Evolutionary conservation across 1,140 invertebrate species (phyloP).

Genomic region (Bombus vancouverensis): DNA sequence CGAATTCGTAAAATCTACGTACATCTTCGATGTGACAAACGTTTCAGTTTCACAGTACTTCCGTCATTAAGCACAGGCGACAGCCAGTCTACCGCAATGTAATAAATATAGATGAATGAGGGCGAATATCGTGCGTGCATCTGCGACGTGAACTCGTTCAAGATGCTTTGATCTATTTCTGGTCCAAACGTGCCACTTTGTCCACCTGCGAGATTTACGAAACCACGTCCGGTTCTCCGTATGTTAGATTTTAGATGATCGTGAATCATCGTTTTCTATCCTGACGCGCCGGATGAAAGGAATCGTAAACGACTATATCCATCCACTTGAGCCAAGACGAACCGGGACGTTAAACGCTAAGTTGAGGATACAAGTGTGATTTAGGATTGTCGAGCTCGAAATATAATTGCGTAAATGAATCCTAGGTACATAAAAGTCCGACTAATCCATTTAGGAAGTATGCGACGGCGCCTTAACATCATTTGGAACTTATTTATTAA

Average conservation of each 20-base stretch:
- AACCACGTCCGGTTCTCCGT: constrained; percentile 54
- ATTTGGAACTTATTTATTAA: too few relatives aligned
- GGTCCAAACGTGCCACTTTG: constrained; percentile 39
- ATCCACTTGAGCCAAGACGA: neutral
- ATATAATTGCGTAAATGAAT: neutral
- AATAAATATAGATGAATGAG: constrained; percentile 64
- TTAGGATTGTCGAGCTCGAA: neutral
- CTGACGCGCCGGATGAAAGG: neutral
- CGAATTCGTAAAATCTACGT: neutral
- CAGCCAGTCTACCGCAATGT: constrained; percentile 54
- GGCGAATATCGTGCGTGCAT: constrained; percentile 55
- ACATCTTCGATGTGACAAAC: constrained; percentile 42
- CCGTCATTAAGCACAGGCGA: constrained; percentile 53
- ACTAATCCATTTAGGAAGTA: too few relatives aligned
- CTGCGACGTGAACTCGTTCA: constrained; percentile 45
- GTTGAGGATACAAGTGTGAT: neutral
- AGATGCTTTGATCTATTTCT: constrained; percentile 65
- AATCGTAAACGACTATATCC: constrained; percentile 15
- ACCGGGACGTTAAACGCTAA: neutral
- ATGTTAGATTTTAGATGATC: constrained; percentile 30
- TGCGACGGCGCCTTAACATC: too few relatives aligned
- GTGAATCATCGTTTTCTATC: constrained; percentile 52
- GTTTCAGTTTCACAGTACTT: constrained; percentile 44
- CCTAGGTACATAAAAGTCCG: neutral
- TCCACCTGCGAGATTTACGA: constrained; percentile 68